Evolutionary conservation across 2,113 vertebrate species (phyloP).

Genomic region (Silurus asotus): DNA sequence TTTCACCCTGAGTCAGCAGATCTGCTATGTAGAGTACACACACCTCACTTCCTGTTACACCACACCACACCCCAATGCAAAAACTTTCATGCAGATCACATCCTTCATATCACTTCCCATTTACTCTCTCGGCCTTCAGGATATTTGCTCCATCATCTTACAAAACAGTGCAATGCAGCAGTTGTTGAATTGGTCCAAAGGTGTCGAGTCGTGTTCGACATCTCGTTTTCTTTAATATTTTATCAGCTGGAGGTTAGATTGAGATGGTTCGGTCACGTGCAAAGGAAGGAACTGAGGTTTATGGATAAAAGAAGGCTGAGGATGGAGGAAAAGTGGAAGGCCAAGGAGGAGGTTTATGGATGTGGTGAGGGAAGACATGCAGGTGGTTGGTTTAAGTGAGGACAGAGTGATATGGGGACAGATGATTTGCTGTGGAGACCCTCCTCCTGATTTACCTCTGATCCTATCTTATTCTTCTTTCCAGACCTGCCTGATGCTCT

Average conservation of each 20-base stretch:
- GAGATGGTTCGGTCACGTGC: no score
- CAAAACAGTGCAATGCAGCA: neutral
- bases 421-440: no score
- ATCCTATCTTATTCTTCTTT: no score
- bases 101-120: neutral
- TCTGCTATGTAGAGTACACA: constrained; percentile 33
- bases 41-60: constrained; percentile 12
- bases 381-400: no score
- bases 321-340: no score
- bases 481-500: no score
- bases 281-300: no score
- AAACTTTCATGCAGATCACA: neutral
- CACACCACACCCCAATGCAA: neutral
- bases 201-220: neutral
- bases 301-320: no score
- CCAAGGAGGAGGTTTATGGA: no score
- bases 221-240: neutral
- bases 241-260: neutral
- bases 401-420: no score
- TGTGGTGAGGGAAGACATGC: no score
- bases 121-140: neutral
- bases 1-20: constrained; percentile 70
- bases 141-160: neutral
- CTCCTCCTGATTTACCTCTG: no score
- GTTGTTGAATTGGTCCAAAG: neutral